Percentiles rank a stretch among this genome's conserved stretches.
phyloP scores from a whole-genome alignment of 2,888 invertebrate genomes.

The Podotricha telesiphe region DNA sequence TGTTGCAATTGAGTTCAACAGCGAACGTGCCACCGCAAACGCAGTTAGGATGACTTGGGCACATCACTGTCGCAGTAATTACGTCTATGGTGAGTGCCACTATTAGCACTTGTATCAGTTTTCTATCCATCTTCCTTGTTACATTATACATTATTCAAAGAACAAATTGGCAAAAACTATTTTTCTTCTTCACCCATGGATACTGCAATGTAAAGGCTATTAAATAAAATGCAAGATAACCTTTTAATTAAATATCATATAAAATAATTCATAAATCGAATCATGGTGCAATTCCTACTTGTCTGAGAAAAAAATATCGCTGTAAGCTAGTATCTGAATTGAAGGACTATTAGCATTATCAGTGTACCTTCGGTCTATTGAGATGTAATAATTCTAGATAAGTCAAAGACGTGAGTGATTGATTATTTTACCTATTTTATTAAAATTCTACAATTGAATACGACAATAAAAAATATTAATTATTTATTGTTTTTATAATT shows the following conservation, averaged over 20 bases:
- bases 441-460: too few relatives aligned
- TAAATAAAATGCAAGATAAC: neutral
- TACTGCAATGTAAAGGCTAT: constrained; percentile 43
- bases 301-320: neutral
- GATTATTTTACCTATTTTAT: too few relatives aligned
- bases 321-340: neutral
- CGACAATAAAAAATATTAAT: too few relatives aligned
- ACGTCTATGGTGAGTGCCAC: constrained; percentile 67
- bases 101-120: constrained; percentile 63
- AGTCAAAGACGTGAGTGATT: too few relatives aligned
- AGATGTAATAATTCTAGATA: too few relatives aligned
- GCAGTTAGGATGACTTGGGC: constrained; percentile 79
- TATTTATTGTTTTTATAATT: too few relatives aligned
- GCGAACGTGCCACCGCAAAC: constrained; percentile 76
- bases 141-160: constrained; percentile 37
- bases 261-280: neutral
- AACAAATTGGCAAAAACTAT: neutral
- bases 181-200: constrained; percentile 41
- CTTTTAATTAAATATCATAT: neutral
- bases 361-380: too few relatives aligned
- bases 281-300: neutral
- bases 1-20: constrained; percentile 77
- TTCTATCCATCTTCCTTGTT: constrained; percentile 60
- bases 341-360: neutral
- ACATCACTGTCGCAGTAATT: constrained; percentile 70